These are phyloP conservation scores for Luidia sarsii DNA, from an alignment of 53 echinoderm and acorn worm species.

Conservation along the genomic window DNA sequence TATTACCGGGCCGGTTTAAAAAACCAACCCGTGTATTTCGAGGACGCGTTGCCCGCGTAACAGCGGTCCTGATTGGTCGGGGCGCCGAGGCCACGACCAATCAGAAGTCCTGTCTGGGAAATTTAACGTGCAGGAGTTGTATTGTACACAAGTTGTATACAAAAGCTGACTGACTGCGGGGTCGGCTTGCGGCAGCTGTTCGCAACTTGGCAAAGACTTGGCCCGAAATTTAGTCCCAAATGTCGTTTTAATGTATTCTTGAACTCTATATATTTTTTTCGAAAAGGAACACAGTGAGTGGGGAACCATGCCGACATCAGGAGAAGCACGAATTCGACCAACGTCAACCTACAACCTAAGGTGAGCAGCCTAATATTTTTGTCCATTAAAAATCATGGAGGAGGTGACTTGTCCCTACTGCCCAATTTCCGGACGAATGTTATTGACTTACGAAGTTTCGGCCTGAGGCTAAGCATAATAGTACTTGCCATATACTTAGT, in stretches of 20 bases:
- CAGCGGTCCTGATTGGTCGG: constrained; percentile 35
- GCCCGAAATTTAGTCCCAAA: too few relatives aligned
- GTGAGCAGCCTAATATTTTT: constrained; percentile 21
- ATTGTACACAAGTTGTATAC: not conserved
- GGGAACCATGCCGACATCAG: constrained; percentile 83
- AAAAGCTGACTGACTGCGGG: not conserved
- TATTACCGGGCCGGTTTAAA: not conserved
- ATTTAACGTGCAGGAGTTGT: constrained; percentile 48
- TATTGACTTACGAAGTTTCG: too few relatives aligned
- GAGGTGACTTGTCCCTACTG: too few relatives aligned
- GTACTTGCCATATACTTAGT: too few relatives aligned
- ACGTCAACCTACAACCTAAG: constrained; percentile 81
- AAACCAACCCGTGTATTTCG: constrained; percentile 7
- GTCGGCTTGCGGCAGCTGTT: not conserved
- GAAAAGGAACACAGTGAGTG: too few relatives aligned
- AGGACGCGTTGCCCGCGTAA: constrained; percentile 51
- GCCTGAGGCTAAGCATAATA: too few relatives aligned
- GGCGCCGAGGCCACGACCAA: not conserved
- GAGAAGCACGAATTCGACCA: constrained; percentile 75
- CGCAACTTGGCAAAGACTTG: too few relatives aligned
- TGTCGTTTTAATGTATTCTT: too few relatives aligned
- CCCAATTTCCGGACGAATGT: too few relatives aligned
- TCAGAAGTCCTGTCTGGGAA: constrained; percentile 40
- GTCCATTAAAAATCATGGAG: too few relatives aligned
- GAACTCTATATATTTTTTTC: too few relatives aligned